Evolutionary conservation across 2,888 invertebrate genomes (phyloP), one percentile per base, ranked within the genome.

Genomic region (Polydrusus cervinus): DNA sequence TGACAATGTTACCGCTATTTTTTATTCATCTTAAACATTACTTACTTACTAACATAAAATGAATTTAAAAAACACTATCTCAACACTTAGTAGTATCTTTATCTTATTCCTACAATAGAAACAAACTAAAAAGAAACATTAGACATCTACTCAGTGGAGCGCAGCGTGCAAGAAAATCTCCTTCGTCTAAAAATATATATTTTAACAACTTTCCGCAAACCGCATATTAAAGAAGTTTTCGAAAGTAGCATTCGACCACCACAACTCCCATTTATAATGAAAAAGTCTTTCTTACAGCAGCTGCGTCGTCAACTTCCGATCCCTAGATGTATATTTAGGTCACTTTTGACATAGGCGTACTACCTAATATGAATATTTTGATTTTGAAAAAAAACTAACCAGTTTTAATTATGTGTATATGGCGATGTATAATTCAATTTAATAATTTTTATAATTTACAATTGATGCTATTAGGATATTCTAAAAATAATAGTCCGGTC

Each of bases 181-280:
- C 47, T 43, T 34, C 38, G 43, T 62, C 70, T 71, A 71, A 71
- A 71, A 71, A 71, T 71, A 71, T 71, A 71, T 71, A 71, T 71
- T 71, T 71, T 53, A 71, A 45, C 70, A 71, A 62, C 70, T 71
- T 74, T 69, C 45, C 69, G 68, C 55, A 45, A 62, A 68, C 67
- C 74, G 68, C 68, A 68, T 74, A 74, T 74, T 61, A 74, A 74
- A 74, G 74, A 74, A 74, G 74, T 74, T 74, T 73, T 55, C 53
- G 64, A 71, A 71, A 71, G 70, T 51, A 53, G 70, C 70, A 53
- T 62, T 62, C 61, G 62, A 53, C 70, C 70, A 60, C 69, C 64
- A 61, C 53, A 51, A 60, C 53, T 62, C 30, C 53, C 70, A 71
- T 71, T 71, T 71, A 71, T 71, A 71, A 71, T 71, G 62, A 71